Evolutionary conservation across 2,113 vertebrate genomes (phyloP), one percentile per base, ranked within the genome.

Genomic region (Alethe castanea): DNA sequence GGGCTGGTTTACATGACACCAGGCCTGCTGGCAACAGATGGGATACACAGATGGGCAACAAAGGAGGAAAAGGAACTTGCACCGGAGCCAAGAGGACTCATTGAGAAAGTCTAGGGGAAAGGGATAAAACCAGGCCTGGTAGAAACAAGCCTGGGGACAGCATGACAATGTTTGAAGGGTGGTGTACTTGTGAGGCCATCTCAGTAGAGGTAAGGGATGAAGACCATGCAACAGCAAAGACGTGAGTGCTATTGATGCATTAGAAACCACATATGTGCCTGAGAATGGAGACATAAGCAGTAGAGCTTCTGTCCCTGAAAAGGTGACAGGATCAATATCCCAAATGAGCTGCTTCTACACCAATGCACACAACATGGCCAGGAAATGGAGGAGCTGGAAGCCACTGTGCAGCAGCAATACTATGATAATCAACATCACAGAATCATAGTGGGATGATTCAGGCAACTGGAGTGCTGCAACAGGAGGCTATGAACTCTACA

Each of bases 211-310:
- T 1, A 13, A 28, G 22, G 9, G 2, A 38, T 45, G 6, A 4
- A 53, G 47, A 45, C 18, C n/a, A 16, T n/a, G 28, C 11, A 69
- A 36, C 9, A 60, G 33, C 14, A 53, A 28, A 33, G 28, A 38
- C 0, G 0, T 19, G n/a, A n/a, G 28, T 38, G 47, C 28, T 69
- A 8, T 9, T 70, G 23, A 29, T 45, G 38, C 6, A 3, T 23
- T n/a, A 53, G 38, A 70, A 61, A 38, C 4, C 38, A 48, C 35
- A 61, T 38, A 19, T 38, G 23, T 70, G 12, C 54, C 54, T 53
- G 64, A 33, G 23, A 36, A 36, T 12, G 23, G 5, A 38, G n/a
- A 9, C 22, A n/a, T 22, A 45, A 38, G 28, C 14, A 20, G 3
- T 14, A 67, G 17, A 26, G 22, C 8, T 38, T 53, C 6, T 45